phyloP scores from a whole-genome alignment of 2,888 invertebrate genomes.

The Troides aeacus region DNA sequence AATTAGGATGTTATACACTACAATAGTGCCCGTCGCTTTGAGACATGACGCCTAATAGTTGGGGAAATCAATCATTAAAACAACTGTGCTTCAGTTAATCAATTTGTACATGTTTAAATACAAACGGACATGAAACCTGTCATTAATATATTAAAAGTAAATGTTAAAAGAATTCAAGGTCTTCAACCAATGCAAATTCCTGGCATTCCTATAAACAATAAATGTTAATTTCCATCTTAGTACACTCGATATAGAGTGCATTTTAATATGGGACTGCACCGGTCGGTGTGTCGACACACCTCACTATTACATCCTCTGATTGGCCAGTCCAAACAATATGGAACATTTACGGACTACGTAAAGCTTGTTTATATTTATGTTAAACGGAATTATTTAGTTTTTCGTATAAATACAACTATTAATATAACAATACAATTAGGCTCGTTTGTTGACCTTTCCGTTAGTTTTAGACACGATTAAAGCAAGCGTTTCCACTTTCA shows the following conservation, averaged over 20 bases:
- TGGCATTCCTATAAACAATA: conserved; percentile 33
- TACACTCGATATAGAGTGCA: conserved; percentile 33
- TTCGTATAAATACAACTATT: background rate
- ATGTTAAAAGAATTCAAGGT: conserved; percentile 46
- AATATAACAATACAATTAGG: conserved; percentile 11
- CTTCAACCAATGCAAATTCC: conserved; percentile 41
- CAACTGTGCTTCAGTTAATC: background rate
- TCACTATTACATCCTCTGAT: conserved; percentile 23
- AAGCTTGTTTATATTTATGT: conserved; percentile 8
- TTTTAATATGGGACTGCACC: conserved; percentile 22
- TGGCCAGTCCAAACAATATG: conserved; percentile 23
- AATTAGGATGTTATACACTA: too few relatives aligned
- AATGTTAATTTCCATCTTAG: conserved; percentile 18
- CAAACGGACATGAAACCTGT: conserved; percentile 15
- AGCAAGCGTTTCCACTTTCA: conserved; percentile 71
- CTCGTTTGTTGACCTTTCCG: conserved; percentile 36
- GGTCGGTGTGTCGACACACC: conserved; percentile 30
- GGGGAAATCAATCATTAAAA: background rate
- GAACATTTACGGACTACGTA: background rate
- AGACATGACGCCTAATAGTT: too few relatives aligned
- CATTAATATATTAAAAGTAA: conserved; percentile 38
- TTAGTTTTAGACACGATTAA: conserved; percentile 60
- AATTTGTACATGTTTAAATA: background rate
- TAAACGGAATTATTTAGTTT: background rate
- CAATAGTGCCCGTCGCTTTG: too few relatives aligned